Evolutionary conservation across 2,888 invertebrate species (phyloP).

Genomic region (Ganaspis brasiliensis): DNA sequence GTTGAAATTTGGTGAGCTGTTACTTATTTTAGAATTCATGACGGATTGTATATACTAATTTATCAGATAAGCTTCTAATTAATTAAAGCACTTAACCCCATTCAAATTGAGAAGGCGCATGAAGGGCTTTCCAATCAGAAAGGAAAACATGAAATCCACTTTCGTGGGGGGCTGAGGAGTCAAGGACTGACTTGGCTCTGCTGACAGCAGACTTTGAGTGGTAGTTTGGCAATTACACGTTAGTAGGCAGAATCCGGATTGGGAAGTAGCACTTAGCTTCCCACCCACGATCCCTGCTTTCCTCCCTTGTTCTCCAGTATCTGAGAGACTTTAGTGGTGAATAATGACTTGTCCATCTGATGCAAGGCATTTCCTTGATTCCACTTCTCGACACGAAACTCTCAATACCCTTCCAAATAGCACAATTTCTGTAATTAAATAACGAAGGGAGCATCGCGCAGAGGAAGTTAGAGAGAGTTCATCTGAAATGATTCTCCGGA

Average conservation of each 20-base stretch:
- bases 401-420: slow-evolving; percentile 12
- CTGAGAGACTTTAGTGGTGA: slow-evolving; percentile 30
- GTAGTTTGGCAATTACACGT: slow-evolving; percentile 39
- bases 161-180: background rate
- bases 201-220: slow-evolving; percentile 21
- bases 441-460: background rate
- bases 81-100: background rate
- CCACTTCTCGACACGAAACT: slow-evolving; percentile 6
- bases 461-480: background rate
- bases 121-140: slow-evolving; percentile 32
- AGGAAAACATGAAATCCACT: slow-evolving; percentile 24
- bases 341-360: slow-evolving; percentile 37
- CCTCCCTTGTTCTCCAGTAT: slow-evolving; percentile 34
- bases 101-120: background rate
- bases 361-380: slow-evolving; percentile 33
- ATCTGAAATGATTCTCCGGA: no score
- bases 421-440: slow-evolving; percentile 18
- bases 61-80: slow-evolving; percentile 1
- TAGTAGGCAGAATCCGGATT: slow-evolving; percentile 36
- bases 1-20: no score
- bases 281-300: background rate
- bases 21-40: background rate
- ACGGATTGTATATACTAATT: background rate
- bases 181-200: slow-evolving; percentile 18
- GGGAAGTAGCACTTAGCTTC: slow-evolving; percentile 36